Conservation (phyloP, 92 coral and sea anemone genomes). For the Actinostola sp. region DNA sequence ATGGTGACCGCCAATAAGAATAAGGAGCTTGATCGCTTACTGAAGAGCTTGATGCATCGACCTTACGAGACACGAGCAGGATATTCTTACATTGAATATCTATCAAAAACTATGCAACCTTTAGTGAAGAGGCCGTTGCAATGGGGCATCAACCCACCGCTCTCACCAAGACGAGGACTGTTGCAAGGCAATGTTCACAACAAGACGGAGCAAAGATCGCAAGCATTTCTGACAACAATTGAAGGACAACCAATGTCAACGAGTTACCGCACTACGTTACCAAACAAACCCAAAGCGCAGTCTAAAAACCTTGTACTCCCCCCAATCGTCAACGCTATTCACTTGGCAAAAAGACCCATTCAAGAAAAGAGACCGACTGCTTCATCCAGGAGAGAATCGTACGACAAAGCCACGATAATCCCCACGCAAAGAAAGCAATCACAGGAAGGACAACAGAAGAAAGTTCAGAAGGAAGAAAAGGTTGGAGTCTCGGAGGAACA, state of each 20-base stretch:
- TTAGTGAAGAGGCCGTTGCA: slow-evolving; percentile 70
- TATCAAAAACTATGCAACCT: slow-evolving; percentile 64
- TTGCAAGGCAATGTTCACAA: background rate
- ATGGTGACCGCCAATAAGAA: slow-evolving; percentile 25
- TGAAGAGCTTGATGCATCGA: slow-evolving; percentile 51
- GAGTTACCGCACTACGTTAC: slow-evolving; percentile 21
- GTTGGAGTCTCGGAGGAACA: background rate
- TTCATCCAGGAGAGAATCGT: background rate
- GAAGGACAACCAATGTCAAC: slow-evolving; percentile 35
- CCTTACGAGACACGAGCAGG: slow-evolving; percentile 63
- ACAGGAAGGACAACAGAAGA: too few species aligned
- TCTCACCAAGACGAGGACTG: background rate
- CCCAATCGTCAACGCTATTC: slow-evolving; percentile 6
- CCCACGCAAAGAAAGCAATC: background rate
- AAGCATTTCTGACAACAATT: slow-evolving; percentile 9
- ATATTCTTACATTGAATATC: slow-evolving; percentile 65
- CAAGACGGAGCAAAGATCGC: slow-evolving; percentile 5
- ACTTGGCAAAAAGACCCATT: background rate
- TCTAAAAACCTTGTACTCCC: slow-evolving; percentile 16
- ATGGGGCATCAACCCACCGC: slow-evolving; percentile 73
- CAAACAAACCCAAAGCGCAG: background rate
- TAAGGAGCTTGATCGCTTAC: slow-evolving; percentile 29
- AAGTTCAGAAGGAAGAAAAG: too few species aligned
- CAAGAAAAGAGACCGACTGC: background rate
- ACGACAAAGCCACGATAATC: background rate